Evolutionary conservation across 2,113 vertebrate species (phyloP), one percentile per base, ranked within the genome.

Genomic region (Lampris megalopsis): DNA sequence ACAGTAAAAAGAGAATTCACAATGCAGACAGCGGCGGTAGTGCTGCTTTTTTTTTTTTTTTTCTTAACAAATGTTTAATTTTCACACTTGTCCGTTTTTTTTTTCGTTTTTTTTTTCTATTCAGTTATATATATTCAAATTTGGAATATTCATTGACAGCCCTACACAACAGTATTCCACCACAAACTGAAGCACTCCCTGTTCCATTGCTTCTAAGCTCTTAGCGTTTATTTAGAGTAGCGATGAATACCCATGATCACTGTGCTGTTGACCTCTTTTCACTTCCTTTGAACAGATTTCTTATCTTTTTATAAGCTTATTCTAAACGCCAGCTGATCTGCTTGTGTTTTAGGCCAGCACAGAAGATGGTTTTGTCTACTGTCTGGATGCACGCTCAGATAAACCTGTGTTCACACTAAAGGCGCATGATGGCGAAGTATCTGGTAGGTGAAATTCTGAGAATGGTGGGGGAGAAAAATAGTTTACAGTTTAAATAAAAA

Each of bases 291-390:
- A 10, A 52, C 37, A 11, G 38, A 1, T 11, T 6, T n/a, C 13
- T 54, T 0, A 13, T 68, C 71, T 3, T 59, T 35, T 67, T 5
- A 35, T 5, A 38, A 38, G 56, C 73, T 61, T 47, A n/a, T 59
- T 69, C 7, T 57, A 63, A 70, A 80, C 0, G 64, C 1, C 0
- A 49, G 3, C 37, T 1, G 11, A 8, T 4, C n/a, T 77, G n/a
- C 3, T 56, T 50, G 6, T 40, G 42, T 69, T 92, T 77, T 80
- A 99, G 98, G 96, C 94, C 45, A 99, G 98, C 91, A 99, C 98
- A 47, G 98, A 99, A 2, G 97, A 99, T 0, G 98, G 98, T 42
- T 99, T 99, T 86, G 94, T 99, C 37, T 99, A 99, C 91, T 97
- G 96, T 63, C 89, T 99, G 84, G 98, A 99, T 64, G 98, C 97